Evolutionary conservation across 2,113 vertebrate genomes (phyloP), one percentile per base, ranked within the genome.

Genomic region (Rhadina sibilatrix): DNA sequence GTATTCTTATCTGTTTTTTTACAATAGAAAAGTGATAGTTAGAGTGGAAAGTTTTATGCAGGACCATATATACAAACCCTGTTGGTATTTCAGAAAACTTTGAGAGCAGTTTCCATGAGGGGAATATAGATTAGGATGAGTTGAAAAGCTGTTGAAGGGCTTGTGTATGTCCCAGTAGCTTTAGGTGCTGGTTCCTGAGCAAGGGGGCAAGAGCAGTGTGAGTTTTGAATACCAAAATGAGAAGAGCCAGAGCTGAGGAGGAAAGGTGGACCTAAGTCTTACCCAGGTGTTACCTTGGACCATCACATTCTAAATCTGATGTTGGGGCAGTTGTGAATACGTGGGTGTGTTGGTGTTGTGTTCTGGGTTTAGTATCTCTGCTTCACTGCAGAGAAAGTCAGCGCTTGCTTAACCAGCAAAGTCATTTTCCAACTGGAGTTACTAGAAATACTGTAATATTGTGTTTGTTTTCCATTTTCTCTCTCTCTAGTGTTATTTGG

Each of bases 391-490:
- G 17, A 50, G 50, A 31, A 78, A 64, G 38, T 24, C 65, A 49
- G 21, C 33, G 50, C 46, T 76, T 87, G 59, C 76, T 65, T 74
- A 38, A 52, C 80, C 50, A 77, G 25, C 56, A 11, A 22, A 66
- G 27, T 66, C 35, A 53, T 93, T 82, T 93, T 84, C 33, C 25
- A 44, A 6, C 50, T 84, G 17, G 44, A 57, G 25, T 87, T 93
- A 57, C 68, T 56, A 49, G 80, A 83, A 91, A 75, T 18, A 49
- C 37, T 82, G 30, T 47, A 56, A 61, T 20, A 8, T 27, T 83
- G 21, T 69, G 70, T 84, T 75, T 86, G 22, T 77, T 94, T 94
- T 92, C 81, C 49, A 68, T 95, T 95, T 88, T 86, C 75, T 86
- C 44, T 81, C 35, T 79, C n/a, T 47, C 35, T 69, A 1, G 1